A percentile compares a stretch with the other conserved stretches of the same genome.
These are phyloP conservation scores for Poecilia velifera DNA, from an alignment of 2,797 vertebrate species.

Conservation along the genomic window DNA sequence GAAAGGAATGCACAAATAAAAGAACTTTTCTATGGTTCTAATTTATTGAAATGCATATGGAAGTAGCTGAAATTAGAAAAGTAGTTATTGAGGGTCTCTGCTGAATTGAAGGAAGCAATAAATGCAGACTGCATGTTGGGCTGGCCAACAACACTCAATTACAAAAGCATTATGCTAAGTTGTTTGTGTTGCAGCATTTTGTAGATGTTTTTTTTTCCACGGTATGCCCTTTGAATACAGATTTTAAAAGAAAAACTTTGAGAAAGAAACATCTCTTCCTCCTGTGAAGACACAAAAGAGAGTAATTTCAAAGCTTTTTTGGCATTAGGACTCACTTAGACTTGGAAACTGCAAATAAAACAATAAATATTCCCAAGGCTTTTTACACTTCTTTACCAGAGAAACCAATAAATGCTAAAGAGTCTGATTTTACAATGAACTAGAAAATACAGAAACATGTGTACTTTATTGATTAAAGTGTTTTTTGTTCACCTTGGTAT, in stretches of 20 bases:
- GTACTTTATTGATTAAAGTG: not conserved
- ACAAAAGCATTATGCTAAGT: not conserved
- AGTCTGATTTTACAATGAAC: not conserved
- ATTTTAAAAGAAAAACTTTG: not conserved
- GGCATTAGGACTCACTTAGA: not conserved
- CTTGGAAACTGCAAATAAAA: not conserved
- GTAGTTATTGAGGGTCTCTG: not conserved
- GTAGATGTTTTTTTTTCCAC: not conserved
- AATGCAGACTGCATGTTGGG: not conserved
- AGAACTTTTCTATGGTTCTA: not conserved
- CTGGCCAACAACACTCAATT: not conserved
- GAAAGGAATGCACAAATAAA: not conserved
- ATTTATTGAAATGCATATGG: not conserved
- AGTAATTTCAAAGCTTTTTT: not conserved
- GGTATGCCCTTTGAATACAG: not conserved
- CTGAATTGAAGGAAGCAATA: not conserved
- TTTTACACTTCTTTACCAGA: not conserved
- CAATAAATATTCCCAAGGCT: not conserved
- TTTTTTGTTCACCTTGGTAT: not conserved
- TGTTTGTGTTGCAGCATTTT: slow-evolving; percentile 4
- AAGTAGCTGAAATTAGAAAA: slow-evolving; percentile 2
- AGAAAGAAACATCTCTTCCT: not conserved
- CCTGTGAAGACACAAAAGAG: not conserved
- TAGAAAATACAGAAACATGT: not conserved
- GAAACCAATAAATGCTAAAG: not conserved